A percentile compares a stretch with the other conserved stretches of the same genome.
Evolutionary conservation across 2,888 invertebrate genomes (phyloP).

Genomic region (Melieria crassipennis): DNA sequence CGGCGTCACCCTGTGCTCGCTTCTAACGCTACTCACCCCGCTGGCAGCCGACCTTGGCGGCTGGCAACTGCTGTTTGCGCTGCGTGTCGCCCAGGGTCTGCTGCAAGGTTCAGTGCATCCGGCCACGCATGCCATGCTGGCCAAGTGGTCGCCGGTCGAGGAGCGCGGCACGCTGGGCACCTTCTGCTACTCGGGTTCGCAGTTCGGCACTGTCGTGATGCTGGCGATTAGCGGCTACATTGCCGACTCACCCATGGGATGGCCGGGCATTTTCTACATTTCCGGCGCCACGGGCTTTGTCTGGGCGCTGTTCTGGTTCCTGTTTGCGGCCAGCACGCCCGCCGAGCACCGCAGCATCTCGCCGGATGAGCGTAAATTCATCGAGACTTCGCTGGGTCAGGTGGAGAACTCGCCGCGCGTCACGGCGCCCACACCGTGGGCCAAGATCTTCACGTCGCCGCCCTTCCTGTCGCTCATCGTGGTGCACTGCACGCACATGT

Average conservation of each 20-base stretch:
- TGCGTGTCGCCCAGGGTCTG: slow-evolving; percentile 75
- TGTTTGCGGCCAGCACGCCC: slow-evolving; percentile 75
- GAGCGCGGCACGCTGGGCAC: slow-evolving; percentile 76
- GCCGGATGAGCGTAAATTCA: slow-evolving; percentile 73
- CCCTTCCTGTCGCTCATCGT: slow-evolving; percentile 82
- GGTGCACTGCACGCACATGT: slow-evolving; percentile 78
- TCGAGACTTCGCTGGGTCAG: slow-evolving; percentile 72
- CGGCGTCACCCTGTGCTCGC: slow-evolving; percentile 71
- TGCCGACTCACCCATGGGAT: slow-evolving; percentile 74
- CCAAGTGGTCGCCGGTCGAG: slow-evolving; percentile 76
- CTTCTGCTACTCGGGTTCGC: slow-evolving; percentile 77
- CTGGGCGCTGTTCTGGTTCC: slow-evolving; percentile 73
- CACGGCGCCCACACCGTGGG: slow-evolving; percentile 74
- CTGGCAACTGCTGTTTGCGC: slow-evolving; percentile 70
- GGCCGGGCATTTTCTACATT: slow-evolving; percentile 82
- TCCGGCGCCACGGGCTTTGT: slow-evolving; percentile 73
- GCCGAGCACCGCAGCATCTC: slow-evolving; percentile 72
- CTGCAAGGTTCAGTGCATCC: slow-evolving; percentile 76
- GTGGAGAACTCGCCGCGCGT: slow-evolving; percentile 52
- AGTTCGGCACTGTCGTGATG: slow-evolving; percentile 82
- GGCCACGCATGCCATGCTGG: slow-evolving; percentile 74
- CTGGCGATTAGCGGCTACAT: slow-evolving; percentile 78
- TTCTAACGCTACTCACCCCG: slow-evolving; percentile 76
- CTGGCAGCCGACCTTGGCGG: slow-evolving; percentile 73
- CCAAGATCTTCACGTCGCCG: slow-evolving; percentile 75